These are phyloP conservation scores for Hyposoter dolosus DNA, from an alignment of 2,888 invertebrate species.

Conservation along the genomic window DNA sequence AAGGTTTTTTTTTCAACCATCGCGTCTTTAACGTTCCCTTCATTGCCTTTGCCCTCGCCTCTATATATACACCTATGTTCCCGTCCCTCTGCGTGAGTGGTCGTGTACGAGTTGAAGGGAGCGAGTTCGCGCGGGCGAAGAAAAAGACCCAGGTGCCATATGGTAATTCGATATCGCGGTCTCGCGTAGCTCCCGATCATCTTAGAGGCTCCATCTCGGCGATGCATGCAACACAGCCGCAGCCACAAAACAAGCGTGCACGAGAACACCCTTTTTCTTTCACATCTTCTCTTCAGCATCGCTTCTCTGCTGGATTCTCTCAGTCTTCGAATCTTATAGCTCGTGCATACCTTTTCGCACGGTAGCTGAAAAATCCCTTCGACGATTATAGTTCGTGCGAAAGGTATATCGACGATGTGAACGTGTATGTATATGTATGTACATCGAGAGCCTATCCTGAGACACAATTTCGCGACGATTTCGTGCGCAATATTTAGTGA, in stretches of 20 bases:
- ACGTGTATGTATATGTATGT: conserved; percentile 3
- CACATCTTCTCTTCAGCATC: conserved; percentile 54
- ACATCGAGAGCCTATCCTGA: conserved; percentile 3
- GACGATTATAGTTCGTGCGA: conserved; percentile 60
- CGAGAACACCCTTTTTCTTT: conserved; percentile 70
- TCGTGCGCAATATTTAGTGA: background rate
- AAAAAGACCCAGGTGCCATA: conserved; percentile 69
- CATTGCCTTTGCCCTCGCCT: background rate
- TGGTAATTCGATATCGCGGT: conserved; percentile 77
- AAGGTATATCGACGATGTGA: conserved; percentile 11
- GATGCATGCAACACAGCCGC: conserved; percentile 48
- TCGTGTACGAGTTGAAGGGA: background rate
- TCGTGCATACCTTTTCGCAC: conserved; percentile 68
- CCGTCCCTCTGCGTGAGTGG: background rate
- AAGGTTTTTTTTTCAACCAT: background rate
- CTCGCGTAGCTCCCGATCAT: conserved; percentile 66
- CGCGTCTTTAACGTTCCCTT: background rate
- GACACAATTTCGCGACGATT: conserved; percentile 49
- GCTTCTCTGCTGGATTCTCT: conserved; percentile 33
- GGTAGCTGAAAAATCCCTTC: conserved; percentile 72
- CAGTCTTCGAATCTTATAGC: conserved; percentile 46
- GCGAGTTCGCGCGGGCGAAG: conserved; percentile 31
- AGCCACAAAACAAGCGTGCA: conserved; percentile 55
- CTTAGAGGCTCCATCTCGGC: conserved; percentile 61
- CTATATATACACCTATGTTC: background rate